Evolutionary conservation across 1,140 invertebrate species (phyloP).

Genomic region (Drosophila chauvacae): DNA sequence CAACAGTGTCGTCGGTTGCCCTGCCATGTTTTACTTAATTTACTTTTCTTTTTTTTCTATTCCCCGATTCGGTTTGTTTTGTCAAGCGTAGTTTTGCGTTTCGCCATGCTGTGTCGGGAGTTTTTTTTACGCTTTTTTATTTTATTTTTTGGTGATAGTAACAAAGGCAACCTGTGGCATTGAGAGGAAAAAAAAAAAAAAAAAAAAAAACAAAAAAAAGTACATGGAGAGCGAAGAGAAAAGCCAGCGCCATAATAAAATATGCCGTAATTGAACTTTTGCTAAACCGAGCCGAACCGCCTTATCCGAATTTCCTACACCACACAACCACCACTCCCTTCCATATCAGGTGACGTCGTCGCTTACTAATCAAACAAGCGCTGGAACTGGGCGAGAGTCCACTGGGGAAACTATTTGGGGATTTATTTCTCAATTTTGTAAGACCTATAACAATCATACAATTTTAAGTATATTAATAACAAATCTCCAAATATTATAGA

Average conservation of each 20-base stretch:
- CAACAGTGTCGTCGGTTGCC: conserved; percentile 37
- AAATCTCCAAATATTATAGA: not conserved
- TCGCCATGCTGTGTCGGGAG: not conserved
- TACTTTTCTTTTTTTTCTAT: conserved; percentile 21
- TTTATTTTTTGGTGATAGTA: conserved; percentile 22
- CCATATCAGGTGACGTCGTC: conserved; percentile 31
- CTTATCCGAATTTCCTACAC: conserved; percentile 32
- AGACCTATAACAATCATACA: not conserved
- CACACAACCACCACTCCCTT: conserved; percentile 14
- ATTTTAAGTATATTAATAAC: not conserved
- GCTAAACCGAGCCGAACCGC: conserved; percentile 33
- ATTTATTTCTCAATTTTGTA: not conserved
- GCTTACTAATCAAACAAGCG: conserved; percentile 36
- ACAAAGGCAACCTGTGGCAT: conserved; percentile 53
- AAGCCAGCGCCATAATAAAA: conserved; percentile 30
- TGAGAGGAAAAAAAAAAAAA: conserved; percentile 12
- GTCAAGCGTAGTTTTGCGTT: conserved; percentile 37
- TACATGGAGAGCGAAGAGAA: not conserved
- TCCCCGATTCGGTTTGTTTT: conserved; percentile 38
- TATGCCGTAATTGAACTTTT: conserved; percentile 50
- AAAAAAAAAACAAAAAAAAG: not conserved
- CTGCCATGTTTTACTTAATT: conserved; percentile 51
- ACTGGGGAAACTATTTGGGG: conserved; percentile 1
- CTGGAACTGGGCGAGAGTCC: conserved; percentile 3
- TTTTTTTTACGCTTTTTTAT: conserved; percentile 1